Evolutionary conservation across 2,797 vertebrate species (phyloP).

Genomic region (Dryobates pubescens): DNA sequence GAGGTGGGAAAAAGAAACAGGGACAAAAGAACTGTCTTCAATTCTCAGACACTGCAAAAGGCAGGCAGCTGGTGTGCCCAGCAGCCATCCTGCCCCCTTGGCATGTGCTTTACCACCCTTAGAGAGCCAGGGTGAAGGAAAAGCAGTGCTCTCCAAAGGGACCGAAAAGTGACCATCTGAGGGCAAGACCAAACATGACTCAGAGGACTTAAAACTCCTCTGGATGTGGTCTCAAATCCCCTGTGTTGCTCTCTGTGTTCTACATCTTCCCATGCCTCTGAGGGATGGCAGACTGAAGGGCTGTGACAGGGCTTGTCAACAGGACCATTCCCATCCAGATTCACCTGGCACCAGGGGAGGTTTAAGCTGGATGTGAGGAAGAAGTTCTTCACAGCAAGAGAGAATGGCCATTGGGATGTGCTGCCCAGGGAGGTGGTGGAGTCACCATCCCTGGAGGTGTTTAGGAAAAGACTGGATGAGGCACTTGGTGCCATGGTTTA

Average conservation of each 20-base stretch:
- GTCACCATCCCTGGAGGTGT: no score
- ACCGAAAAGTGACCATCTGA: not conserved
- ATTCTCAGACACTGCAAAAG: not conserved
- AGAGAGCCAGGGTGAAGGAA: not conserved
- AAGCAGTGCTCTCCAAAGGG: not conserved
- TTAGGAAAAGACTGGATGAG: no score
- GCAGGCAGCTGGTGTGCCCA: not conserved
- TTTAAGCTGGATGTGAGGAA: no score
- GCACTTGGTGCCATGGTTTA: no score
- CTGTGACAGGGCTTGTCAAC: not conserved
- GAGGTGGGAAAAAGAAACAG: not conserved
- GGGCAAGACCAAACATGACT: not conserved
- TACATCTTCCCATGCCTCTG: accelerated
- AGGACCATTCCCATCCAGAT: not conserved
- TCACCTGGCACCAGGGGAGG: not conserved
- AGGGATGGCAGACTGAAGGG: not conserved
- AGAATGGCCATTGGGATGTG: no score
- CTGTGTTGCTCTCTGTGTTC: not conserved
- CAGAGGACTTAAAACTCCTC: not conserved
- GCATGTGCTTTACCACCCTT: not conserved
- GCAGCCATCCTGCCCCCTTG: not conserved
- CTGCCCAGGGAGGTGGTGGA: no score
- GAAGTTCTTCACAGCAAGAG: no score
- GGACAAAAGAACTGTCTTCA: not conserved
- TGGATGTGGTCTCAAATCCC: not conserved